Conservation (phyloP, 2,113 vertebrate species). For the Osmerus eperlanus region DNA sequence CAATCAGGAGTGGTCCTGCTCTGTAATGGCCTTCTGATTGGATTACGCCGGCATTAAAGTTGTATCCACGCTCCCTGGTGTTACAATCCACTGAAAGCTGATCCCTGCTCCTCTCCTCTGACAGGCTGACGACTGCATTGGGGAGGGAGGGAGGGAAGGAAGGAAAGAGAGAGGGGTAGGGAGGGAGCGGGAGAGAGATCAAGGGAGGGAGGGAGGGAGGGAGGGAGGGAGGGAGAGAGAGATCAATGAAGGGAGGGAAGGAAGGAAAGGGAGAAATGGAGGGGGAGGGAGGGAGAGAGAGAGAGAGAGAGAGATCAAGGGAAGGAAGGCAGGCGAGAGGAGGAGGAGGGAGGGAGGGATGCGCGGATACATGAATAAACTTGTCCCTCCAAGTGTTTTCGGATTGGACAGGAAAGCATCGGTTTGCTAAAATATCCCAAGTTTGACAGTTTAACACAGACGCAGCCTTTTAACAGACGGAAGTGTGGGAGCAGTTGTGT, state of each 20-base stretch:
- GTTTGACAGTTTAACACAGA: too few species aligned
- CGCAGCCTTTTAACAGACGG: too few species aligned
- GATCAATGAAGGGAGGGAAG: neutral
- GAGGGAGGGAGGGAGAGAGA: neutral
- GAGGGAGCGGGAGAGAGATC: conserved; percentile 1
- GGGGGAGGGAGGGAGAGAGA: neutral
- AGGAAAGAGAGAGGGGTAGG: neutral
- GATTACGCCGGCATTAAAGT: conserved; percentile 53
- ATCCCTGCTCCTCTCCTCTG: conserved; percentile 15
- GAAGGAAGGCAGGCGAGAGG: neutral
- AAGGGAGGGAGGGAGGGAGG: neutral
- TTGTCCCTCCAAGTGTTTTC: too few species aligned
- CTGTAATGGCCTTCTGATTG: conserved; percentile 21
- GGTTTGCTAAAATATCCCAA: too few species aligned
- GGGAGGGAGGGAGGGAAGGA: conserved; percentile 14
- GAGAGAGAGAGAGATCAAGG: neutral
- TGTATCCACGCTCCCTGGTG: conserved; percentile 32
- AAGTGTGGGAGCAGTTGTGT: too few species aligned
- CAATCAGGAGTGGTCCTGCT: neutral
- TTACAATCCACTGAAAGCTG: conserved; percentile 27
- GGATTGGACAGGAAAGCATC: too few species aligned
- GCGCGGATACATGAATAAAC: neutral
- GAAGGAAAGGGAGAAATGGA: neutral
- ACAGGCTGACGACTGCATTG: neutral
- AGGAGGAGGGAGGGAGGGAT: neutral